Evolutionary conservation across 2,888 invertebrate species (phyloP).

Genomic region (Ecdyonurus torrentis): DNA sequence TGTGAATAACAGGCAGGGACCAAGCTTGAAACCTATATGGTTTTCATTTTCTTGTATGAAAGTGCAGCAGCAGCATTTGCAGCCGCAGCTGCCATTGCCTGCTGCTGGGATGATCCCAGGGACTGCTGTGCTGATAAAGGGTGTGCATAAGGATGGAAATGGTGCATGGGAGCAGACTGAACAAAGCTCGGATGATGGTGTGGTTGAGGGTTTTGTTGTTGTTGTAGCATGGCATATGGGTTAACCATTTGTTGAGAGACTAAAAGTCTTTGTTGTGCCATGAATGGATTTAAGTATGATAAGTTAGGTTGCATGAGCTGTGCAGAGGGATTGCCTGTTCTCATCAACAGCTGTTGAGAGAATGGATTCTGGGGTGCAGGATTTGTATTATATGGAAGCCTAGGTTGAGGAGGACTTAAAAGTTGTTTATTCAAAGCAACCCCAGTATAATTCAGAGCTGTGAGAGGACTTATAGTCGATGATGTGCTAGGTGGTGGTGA

Average conservation of each 20-base stretch:
- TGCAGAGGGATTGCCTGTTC: slow-evolving; percentile 14
- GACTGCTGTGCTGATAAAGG: slow-evolving; percentile 5
- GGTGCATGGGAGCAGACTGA: slow-evolving; percentile 12
- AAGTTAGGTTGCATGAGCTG: slow-evolving; percentile 1
- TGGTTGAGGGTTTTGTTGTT: neutral
- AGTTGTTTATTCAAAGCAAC: slow-evolving; percentile 49
- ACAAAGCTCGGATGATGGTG: slow-evolving; percentile 9
- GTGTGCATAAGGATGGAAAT: slow-evolving; percentile 3
- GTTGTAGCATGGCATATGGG: neutral
- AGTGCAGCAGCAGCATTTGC: slow-evolving; percentile 19
- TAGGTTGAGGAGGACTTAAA: slow-evolving; percentile 21
- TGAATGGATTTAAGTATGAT: neutral
- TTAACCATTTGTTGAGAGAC: neutral
- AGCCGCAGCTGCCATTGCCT: slow-evolving; percentile 17
- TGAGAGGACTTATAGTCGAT: slow-evolving; percentile 29
- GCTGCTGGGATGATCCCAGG: slow-evolving; percentile 10
- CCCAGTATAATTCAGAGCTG: slow-evolving; percentile 49
- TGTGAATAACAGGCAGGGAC: neutral
- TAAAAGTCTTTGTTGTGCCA: neutral
- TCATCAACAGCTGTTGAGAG: slow-evolving; percentile 17
- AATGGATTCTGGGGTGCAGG: slow-evolving; percentile 13
- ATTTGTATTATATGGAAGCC: slow-evolving; percentile 4
- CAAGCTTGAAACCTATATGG: slow-evolving; percentile 39
- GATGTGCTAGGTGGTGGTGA: neutral
- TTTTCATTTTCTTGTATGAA: slow-evolving; percentile 74